These are phyloP conservation scores for Drosophila maculinotata DNA, from an alignment of 2,888 invertebrate genomes.

Conservation along the genomic window DNA sequence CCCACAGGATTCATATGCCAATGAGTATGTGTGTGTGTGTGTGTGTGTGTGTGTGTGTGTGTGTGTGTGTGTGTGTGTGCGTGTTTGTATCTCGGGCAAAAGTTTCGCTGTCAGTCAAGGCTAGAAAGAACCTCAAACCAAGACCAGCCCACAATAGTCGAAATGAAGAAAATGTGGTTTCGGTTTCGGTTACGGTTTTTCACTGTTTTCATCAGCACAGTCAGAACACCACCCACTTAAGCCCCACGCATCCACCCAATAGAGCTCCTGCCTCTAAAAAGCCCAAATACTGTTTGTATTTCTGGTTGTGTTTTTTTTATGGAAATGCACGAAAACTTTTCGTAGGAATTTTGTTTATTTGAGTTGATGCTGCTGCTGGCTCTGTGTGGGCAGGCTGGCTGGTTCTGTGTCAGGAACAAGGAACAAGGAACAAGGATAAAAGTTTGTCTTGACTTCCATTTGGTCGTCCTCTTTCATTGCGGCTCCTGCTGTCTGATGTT, in stretches of 20 bases:
- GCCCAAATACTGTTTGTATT: conserved; percentile 57
- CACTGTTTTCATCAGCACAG: conserved; percentile 64
- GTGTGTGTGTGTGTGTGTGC: conserved; percentile 21
- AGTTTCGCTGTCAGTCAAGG: conserved; percentile 54
- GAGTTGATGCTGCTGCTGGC: conserved; percentile 33
- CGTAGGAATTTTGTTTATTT: conserved; percentile 77
- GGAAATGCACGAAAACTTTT: conserved; percentile 73
- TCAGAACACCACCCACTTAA: conserved; percentile 16
- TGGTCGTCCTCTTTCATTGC: conserved; percentile 49
- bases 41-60: conserved; percentile 18
- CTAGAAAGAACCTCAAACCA: conserved; percentile 35
- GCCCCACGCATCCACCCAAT: conserved; percentile 14
- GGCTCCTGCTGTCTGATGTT: conserved; percentile 42
- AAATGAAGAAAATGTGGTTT: conserved; percentile 82
- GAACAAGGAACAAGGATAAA: conserved; percentile 47
- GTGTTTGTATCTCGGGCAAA: conserved; percentile 28
- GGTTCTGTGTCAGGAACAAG: conserved; percentile 13
- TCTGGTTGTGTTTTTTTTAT: conserved; percentile 54
- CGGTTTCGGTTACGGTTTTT: conserved; percentile 82
- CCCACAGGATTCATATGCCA: conserved; percentile 66
- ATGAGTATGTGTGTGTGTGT: conserved; percentile 11
- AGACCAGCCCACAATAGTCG: conserved; percentile 66
- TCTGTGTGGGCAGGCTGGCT: conserved; percentile 15
- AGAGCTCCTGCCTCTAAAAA: conserved; percentile 14
- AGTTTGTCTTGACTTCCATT: conserved; percentile 56